phyloP scores from a whole-genome alignment of 2,888 invertebrate genomes.

The Neria commutata region DNA sequence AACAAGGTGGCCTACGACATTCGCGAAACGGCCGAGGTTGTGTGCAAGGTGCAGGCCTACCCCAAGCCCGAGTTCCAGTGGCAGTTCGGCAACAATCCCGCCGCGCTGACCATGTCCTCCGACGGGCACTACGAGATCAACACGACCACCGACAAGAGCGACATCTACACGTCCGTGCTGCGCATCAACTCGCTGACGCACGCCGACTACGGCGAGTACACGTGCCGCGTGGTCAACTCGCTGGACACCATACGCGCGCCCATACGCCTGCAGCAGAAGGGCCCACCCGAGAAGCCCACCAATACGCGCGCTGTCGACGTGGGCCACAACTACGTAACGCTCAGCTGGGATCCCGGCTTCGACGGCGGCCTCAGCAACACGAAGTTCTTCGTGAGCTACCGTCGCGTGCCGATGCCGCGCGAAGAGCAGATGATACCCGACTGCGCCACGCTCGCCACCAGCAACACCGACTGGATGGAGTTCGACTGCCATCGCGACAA shows the following conservation, averaged over 20 bases:
- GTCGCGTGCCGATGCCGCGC: conserved; percentile 68
- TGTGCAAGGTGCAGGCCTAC: conserved; percentile 88
- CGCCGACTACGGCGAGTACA: conserved; percentile 91
- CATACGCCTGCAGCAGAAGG: conserved; percentile 83
- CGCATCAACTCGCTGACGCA: conserved; percentile 75
- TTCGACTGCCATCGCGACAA: conserved; percentile 84
- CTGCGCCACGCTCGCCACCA: conserved; percentile 67
- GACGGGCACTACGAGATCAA: conserved; percentile 87
- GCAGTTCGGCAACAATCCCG: conserved; percentile 79
- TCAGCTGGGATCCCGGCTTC: conserved; percentile 89
- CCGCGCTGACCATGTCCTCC: conserved; percentile 77
- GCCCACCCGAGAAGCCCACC: conserved; percentile 83
- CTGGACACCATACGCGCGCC: conserved; percentile 78
- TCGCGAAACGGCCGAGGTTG: conserved; percentile 82
- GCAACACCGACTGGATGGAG: conserved; percentile 77
- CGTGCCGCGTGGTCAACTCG: conserved; percentile 84
- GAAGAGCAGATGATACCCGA: conserved; percentile 69
- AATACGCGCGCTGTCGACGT: conserved; percentile 74
- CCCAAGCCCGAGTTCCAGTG: conserved; percentile 93
- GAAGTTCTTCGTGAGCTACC: conserved; percentile 85
- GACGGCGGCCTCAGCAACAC: conserved; percentile 87
- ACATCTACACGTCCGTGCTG: conserved; percentile 82
- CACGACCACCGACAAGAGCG: conserved; percentile 80
- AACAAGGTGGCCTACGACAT: conserved; percentile 88
- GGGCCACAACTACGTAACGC: conserved; percentile 78